phyloP scores from a whole-genome alignment of 2,888 invertebrate genomes.

The Agrypnus murinus region DNA sequence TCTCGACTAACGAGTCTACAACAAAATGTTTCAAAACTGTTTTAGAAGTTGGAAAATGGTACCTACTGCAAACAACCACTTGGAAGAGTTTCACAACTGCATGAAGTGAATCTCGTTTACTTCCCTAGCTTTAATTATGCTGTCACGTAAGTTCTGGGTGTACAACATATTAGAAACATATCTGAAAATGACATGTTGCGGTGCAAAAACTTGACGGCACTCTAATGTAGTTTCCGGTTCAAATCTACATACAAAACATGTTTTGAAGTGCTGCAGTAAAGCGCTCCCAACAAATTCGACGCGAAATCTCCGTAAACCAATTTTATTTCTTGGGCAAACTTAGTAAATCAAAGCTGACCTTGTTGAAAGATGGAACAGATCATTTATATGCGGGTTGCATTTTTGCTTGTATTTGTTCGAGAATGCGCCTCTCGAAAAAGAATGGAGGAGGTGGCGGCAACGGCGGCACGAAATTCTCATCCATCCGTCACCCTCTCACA shows the following conservation, averaged over 20 bases:
- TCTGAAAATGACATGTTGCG: constrained; percentile 43
- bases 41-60: background rate
- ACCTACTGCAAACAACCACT: background rate
- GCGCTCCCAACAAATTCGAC: constrained; percentile 46
- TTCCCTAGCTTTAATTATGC: constrained; percentile 16
- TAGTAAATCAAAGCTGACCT: constrained; percentile 54
- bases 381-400: constrained; percentile 58
- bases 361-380: constrained; percentile 54
- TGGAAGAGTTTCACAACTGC: background rate
- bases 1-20: background rate
- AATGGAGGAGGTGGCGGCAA: too few species aligned
- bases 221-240: constrained; percentile 24
- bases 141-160: constrained; percentile 1
- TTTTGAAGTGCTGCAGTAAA: constrained; percentile 44
- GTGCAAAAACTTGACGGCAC: constrained; percentile 33
- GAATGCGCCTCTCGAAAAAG: constrained; percentile 48
- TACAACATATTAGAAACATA: constrained; percentile 23
- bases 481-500: constrained; percentile 23
- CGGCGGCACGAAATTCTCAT: constrained; percentile 42
- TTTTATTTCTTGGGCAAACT: constrained; percentile 55
- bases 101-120: constrained; percentile 7
- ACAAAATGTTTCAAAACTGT: constrained; percentile 1
- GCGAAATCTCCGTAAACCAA: constrained; percentile 51
- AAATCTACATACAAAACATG: constrained; percentile 47
- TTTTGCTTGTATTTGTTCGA: constrained; percentile 55